These are phyloP conservation scores for Puffinus mauretanicus DNA, from an alignment of 2,113 vertebrate genomes.

Conservation along the genomic window DNA sequence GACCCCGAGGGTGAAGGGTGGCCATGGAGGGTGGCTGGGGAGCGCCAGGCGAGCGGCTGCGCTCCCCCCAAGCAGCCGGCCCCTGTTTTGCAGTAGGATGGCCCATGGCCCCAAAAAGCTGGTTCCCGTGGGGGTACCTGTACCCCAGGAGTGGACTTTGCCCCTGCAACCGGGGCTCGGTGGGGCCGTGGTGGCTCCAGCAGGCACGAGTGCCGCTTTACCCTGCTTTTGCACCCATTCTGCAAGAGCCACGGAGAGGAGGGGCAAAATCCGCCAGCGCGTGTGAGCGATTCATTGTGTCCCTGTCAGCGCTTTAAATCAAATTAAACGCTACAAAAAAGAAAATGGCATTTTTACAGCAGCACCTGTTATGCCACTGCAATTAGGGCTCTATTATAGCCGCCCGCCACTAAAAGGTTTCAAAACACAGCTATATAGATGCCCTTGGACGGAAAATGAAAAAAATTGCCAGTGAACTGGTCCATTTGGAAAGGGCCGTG, in stretches of 20 bases:
- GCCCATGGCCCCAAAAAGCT: not conserved
- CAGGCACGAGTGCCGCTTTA: not conserved
- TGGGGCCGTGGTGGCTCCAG: not conserved
- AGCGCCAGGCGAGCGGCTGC: rapidly evolving
- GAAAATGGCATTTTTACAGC: not conserved
- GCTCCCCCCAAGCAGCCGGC: not conserved
- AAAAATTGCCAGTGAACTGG: not conserved
- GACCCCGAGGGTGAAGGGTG: rapidly evolving
- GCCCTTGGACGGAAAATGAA: not conserved
- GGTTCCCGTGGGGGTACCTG: rapidly evolving
- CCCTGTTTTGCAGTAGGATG: not conserved
- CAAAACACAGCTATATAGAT: not conserved
- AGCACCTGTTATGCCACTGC: not conserved
- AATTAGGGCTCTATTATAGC: not conserved
- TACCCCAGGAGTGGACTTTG: not conserved
- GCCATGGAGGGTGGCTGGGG: no score
- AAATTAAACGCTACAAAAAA: not conserved
- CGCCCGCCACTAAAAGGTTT: not conserved
- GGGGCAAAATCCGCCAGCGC: not conserved
- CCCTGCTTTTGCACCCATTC: not conserved
- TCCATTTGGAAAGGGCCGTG: not conserved
- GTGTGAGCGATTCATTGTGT: not conserved
- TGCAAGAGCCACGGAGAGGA: not conserved
- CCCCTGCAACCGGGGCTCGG: not conserved
- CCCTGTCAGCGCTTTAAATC: conserved; percentile 2